Percentiles rank a stretch among this genome's conserved stretches.
Evolutionary conservation across 2,797 vertebrate species (phyloP).

Genomic region (Fistularia tabacaria): DNA sequence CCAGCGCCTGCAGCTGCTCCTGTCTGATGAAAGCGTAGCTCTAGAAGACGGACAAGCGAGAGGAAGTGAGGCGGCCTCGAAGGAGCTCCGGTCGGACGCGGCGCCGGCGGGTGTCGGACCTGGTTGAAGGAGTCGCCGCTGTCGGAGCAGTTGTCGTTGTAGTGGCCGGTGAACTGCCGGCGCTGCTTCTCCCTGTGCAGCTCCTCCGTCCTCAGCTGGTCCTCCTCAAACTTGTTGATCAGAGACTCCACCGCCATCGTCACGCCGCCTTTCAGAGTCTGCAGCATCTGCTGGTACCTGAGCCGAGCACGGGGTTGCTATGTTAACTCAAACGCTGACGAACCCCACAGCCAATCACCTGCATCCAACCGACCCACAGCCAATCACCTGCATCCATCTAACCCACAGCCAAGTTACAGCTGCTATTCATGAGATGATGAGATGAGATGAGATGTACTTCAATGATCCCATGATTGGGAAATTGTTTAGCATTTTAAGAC

Average conservation of each 20-base stretch:
- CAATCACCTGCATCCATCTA: too few relatives aligned
- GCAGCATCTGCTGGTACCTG: slow-evolving; percentile 93
- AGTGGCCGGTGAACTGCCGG: slow-evolving; percentile 72
- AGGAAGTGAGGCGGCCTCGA: neutral
- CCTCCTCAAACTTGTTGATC: slow-evolving; percentile 89
- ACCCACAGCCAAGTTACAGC: too few relatives aligned
- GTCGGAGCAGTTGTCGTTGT: slow-evolving; percentile 89
- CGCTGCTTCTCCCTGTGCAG: slow-evolving; percentile 70
- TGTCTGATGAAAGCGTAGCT: slow-evolving; percentile 92
- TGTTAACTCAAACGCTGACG: too few relatives aligned
- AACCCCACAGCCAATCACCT: too few relatives aligned
- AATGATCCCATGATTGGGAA: too few relatives aligned
- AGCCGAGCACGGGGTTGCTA: slow-evolving; percentile 8
- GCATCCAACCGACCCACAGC: too few relatives aligned
- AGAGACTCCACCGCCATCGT: slow-evolving; percentile 85
- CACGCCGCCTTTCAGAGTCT: slow-evolving; percentile 86
- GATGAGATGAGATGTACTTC: too few relatives aligned
- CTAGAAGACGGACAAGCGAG: slow-evolving; percentile 64
- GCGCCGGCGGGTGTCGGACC: slow-evolving; percentile 59
- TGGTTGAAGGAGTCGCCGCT: slow-evolving; percentile 94
- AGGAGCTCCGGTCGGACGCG: neutral
- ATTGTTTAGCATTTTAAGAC: too few relatives aligned
- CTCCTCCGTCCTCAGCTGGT: slow-evolving; percentile 81
- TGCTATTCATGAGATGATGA: too few relatives aligned
- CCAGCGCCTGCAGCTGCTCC: slow-evolving; percentile 88